Evolutionary conservation across 2,797 vertebrate species (phyloP).

Genomic region (Onychomys torridus): DNA sequence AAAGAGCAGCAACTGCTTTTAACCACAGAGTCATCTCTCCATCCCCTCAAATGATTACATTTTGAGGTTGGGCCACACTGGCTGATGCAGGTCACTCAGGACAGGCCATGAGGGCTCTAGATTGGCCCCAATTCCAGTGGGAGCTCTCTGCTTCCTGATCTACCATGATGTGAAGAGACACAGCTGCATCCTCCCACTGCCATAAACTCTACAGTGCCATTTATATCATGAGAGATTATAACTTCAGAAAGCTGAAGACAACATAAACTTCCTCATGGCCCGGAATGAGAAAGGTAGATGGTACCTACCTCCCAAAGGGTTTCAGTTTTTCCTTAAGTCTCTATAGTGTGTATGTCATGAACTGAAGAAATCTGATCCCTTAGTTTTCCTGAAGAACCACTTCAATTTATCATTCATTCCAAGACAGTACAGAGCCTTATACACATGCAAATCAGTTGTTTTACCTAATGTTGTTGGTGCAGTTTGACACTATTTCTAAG

Average conservation of each 20-base stretch:
- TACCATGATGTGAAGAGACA: background rate
- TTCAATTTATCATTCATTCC: background rate
- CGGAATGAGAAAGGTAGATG: background rate
- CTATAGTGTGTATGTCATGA: background rate
- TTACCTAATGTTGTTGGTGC: background rate
- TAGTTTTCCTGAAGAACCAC: background rate
- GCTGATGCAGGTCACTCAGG: background rate
- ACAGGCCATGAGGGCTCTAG: background rate
- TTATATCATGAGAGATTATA: background rate
- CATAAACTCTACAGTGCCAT: background rate
- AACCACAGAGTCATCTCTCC: background rate
- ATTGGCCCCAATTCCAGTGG: too few relatives aligned
- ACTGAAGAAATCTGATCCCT: background rate
- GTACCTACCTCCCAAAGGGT: background rate
- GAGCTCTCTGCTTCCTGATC: background rate
- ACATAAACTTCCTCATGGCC: background rate
- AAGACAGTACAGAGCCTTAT: background rate
- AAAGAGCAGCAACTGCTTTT: background rate
- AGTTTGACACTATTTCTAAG: background rate
- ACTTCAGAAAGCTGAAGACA: background rate
- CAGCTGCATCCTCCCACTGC: background rate
- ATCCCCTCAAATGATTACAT: background rate
- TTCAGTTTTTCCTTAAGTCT: conserved; percentile 4
- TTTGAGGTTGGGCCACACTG: background rate
- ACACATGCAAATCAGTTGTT: background rate